Base-by-base conservation (phyloP, 2,888 invertebrate genomes). In the Diarsia mendica region DNA sequence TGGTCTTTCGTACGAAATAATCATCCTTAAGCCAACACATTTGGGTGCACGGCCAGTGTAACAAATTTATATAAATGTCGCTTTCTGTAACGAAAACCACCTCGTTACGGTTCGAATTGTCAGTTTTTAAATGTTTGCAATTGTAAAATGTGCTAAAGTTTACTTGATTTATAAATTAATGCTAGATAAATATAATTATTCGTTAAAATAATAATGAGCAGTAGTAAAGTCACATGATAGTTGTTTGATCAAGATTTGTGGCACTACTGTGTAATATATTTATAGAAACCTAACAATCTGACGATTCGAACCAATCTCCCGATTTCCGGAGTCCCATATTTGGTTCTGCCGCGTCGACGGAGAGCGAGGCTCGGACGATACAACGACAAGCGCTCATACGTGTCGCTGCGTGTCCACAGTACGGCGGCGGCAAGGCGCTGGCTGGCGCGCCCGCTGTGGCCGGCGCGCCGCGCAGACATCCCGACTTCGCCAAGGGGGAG, bases 391-490 rank as follows among this genome's bases (percentile, higher is more conserved):
- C 55, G 63, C 75, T 82, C 72, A 83, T 60, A 83, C 75, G 75
- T 53, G 2, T 15, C 11, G 73, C 80, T 75, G 74, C 76, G 77
- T 77, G 75, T 87, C 80, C 71, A 85, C 94, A 94, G 95, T 95
- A 95, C 90, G 95, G 94, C 83, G 94, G 93, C 75, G 94, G 93
- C 67, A 95, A 95, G 86, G 97, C 97, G 72, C 98, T 98, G 90
- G 85, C 88, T 39, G 91, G 90, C 51, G 88, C 90, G 84, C 97
- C 97, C 68, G 98, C 98, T 88, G 98, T 98, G 64, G 90, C 83
- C 71, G 92, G 90, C 75, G 90, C 91, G 79, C 91, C 90, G 77
- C 89, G 91, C 80, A 88, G 90, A 75, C 91, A 90, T 78, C 92
- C 97, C 96, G 90, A 90, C 88, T 90, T 91, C 84, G 90, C 90